Evolutionary conservation across 1,140 invertebrate species (phyloP).

Genomic region (Elysia chlorotica): DNA sequence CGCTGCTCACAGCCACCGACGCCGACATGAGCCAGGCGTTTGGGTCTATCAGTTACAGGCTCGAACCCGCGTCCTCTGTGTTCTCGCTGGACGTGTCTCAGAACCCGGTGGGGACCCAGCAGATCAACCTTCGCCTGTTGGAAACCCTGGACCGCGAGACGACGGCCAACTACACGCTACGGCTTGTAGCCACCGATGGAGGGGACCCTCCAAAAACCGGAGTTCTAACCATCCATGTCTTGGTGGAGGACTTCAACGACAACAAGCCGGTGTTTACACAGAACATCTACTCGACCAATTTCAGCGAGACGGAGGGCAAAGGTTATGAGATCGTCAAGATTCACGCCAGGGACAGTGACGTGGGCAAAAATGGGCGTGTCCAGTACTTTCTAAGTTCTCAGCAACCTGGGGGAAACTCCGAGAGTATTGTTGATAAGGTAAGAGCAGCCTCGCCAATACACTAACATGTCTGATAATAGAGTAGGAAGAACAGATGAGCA

Average conservation of each 20-base stretch:
- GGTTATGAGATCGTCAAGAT: constrained; percentile 67
- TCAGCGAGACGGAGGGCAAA: constrained; percentile 51
- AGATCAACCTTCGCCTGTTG: constrained; percentile 33
- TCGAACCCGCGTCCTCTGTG: constrained; percentile 28
- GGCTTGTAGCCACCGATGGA: constrained; percentile 87
- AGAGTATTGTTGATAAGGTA: too few relatives aligned
- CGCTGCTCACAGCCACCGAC: constrained; percentile 61
- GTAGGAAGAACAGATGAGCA: too few relatives aligned
- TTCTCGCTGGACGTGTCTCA: constrained; percentile 25
- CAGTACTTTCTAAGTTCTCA: constrained; percentile 68
- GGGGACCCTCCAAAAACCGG: constrained; percentile 87
- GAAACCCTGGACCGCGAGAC: constrained; percentile 82
- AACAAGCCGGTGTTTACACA: constrained; percentile 83
- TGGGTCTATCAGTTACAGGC: constrained; percentile 29
- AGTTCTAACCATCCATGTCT: constrained; percentile 74
- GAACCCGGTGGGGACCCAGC: constrained; percentile 22
- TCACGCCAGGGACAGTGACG: constrained; percentile 82
- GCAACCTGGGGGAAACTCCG: constrained; percentile 21
- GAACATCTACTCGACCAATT: constrained; percentile 76
- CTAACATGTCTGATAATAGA: too few relatives aligned
- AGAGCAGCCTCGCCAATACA: too few relatives aligned
- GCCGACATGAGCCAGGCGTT: constrained; percentile 66
- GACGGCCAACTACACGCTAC: constrained; percentile 77
- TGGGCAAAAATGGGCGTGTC: constrained; percentile 85
- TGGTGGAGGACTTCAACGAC: constrained; percentile 87